Evolutionary conservation across 2,888 invertebrate genomes (phyloP).

Genomic region (Polydrusus tereticollis): DNA sequence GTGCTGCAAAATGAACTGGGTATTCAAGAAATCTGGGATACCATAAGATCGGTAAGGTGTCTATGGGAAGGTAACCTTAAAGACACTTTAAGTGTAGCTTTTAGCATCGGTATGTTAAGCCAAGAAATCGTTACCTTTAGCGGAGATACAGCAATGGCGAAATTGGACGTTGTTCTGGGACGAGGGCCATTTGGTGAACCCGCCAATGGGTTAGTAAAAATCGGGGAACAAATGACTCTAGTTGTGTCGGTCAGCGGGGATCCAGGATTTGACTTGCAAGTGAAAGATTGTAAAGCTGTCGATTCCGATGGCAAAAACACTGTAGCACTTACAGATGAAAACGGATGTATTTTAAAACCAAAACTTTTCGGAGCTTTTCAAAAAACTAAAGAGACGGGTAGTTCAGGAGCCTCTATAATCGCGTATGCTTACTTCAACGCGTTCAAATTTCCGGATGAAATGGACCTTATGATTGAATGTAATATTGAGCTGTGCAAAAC

Average conservation of each 20-base stretch:
- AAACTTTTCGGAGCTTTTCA: conserved; percentile 87
- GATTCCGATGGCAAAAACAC: conserved; percentile 77
- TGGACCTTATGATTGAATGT: conserved; percentile 86
- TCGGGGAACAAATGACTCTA: conserved; percentile 85
- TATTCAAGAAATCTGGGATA: conserved; percentile 84
- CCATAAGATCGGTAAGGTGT: conserved; percentile 81
- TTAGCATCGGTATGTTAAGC: conserved; percentile 84
- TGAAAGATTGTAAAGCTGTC: conserved; percentile 82
- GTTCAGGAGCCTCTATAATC: conserved; percentile 79
- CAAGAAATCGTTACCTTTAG: conserved; percentile 87
- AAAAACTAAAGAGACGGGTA: conserved; percentile 81
- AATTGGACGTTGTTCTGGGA: conserved; percentile 82
- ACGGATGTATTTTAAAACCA: conserved; percentile 83
- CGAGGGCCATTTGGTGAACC: conserved; percentile 82
- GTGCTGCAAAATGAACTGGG: conserved; percentile 84
- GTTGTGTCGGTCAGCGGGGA: conserved; percentile 85
- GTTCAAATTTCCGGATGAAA: conserved; percentile 87
- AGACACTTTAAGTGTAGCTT: conserved; percentile 79
- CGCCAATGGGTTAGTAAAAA: conserved; percentile 83
- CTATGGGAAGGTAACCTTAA: conserved; percentile 86
- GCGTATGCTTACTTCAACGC: conserved; percentile 86
- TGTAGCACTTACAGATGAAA: conserved; percentile 79
- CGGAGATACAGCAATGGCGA: conserved; percentile 86
- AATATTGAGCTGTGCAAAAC: conserved; percentile 86
- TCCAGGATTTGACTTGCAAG: conserved; percentile 83